Evolutionary conservation across 2,888 invertebrate genomes (phyloP).

Genomic region (Aphidius colemani): DNA sequence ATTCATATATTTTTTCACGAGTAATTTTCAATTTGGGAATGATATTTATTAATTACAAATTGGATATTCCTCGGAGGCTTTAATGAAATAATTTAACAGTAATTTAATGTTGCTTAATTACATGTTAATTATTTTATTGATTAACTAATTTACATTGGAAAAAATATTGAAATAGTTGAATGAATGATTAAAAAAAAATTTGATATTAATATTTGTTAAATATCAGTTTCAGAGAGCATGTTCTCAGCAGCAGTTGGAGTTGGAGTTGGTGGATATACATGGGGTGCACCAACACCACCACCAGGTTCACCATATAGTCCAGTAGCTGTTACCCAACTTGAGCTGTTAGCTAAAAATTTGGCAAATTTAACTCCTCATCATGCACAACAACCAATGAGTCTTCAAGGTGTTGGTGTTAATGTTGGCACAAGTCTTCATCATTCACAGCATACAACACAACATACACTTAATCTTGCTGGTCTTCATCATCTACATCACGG

Average conservation of each 20-base stretch:
- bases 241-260: constrained; percentile 66
- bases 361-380: constrained; percentile 52
- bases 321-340: constrained; percentile 70
- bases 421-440: constrained; percentile 53
- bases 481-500: constrained; percentile 57
- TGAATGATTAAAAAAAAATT: not conserved
- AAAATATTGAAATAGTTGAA: not conserved
- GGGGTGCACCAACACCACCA: constrained; percentile 71
- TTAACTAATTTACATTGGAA: not conserved
- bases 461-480: constrained; percentile 51
- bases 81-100: not conserved
- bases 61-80: not conserved
- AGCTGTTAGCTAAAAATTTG: constrained; percentile 64
- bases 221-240: constrained; percentile 69
- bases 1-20: no score
- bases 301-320: constrained; percentile 71
- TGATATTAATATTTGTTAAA: not conserved
- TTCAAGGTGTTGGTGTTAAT: constrained; percentile 55
- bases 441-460: constrained; percentile 51
- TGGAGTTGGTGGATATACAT: constrained; percentile 62
- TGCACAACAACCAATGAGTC: constrained; percentile 52
- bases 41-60: no score
- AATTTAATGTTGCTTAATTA: no score
- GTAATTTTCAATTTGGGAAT: no score
- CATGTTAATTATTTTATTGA: no score